These are phyloP conservation scores for Misgurnus anguillicaudatus DNA, from an alignment of 2,113 vertebrate species.

Conservation along the genomic window DNA sequence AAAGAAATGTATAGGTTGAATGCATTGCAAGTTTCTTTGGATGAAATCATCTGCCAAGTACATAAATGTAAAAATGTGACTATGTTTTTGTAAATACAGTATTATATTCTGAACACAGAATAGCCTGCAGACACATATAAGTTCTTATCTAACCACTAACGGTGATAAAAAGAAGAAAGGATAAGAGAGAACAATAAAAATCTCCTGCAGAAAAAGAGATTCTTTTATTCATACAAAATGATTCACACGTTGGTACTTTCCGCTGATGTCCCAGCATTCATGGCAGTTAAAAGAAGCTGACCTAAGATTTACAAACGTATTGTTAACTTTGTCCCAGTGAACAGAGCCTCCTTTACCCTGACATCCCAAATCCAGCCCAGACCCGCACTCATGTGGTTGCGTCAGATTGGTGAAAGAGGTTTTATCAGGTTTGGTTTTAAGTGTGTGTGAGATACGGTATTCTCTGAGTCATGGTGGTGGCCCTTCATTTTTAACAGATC, in stretches of 20 bases:
- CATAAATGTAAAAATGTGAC: no score
- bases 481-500: conserved; percentile 14
- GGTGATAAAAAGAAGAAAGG: background rate
- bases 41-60: no score
- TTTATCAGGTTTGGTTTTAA: conserved; percentile 17
- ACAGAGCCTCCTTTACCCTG: conserved; percentile 27
- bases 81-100: background rate
- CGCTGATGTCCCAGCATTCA: background rate
- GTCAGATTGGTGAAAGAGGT: conserved; percentile 12
- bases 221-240: background rate
- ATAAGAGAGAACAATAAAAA: conserved; percentile 11
- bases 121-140: background rate
- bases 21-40: no score
- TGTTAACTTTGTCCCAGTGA: conserved; percentile 1
- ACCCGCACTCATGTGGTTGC: background rate
- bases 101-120: background rate
- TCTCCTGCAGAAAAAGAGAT: background rate
- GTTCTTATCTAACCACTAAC: background rate
- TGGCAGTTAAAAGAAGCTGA: conserved; percentile 5
- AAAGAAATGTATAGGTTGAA: no score
- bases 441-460: background rate
- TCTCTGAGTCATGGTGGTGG: conserved; percentile 14
- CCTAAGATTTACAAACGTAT: conserved; percentile 2
- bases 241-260: conserved; percentile 3
- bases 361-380: background rate